Base-by-base conservation (phyloP, 2,113 vertebrate species). In the Mungos mungo region DNA sequence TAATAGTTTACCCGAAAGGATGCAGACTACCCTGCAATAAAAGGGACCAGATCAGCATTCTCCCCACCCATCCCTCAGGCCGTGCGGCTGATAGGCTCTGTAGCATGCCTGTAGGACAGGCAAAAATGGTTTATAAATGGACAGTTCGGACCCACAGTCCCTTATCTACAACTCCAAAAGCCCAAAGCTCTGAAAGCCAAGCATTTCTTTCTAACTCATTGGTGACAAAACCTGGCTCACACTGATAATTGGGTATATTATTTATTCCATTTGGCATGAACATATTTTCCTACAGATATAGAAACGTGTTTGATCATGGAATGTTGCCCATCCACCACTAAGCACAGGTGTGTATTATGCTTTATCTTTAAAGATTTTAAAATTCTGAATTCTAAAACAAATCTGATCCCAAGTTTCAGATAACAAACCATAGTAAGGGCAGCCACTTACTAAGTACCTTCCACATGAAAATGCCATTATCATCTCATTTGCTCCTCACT, bases 31-130 rank as follows among this genome's bases (percentile, higher is more conserved):
- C 2, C 69, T n/a, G 65, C 52, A 47, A 45, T 15, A 13, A 50
- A 54, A 38, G 7, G 13, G 5, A 13, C 3, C 1, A 31, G 10
- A n/a, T 52, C 14, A 14, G 12, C 5, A 8, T 8, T 50, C 31
- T 33, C 38, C 3, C n/a, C 9, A 7, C 0, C 18, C 4, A 1
- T 31, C 31, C 1, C 2, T 63, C 1, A 7, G 54, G 63, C 9
- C 29, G 1, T 23, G n/a, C 0, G 3, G 27, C 27, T 1, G 9
- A 9, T 0, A 3, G n/a, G 19, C 47, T 38, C 69, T 7, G 45
- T 8, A 50, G 9, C 2, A 2, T 3, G 3, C 47, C 31, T 0
- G 6, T 0, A 50, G 41, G 50, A 12, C 4, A 23, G 3, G 33
- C 2, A 77, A 63, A 97, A 45, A n/a, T 27, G 19, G 3, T 41